Evolutionary conservation across 37 sponge, comb jelly and placozoan genomes (phyloP).

Genomic region (Theonella swinhoei): DNA sequence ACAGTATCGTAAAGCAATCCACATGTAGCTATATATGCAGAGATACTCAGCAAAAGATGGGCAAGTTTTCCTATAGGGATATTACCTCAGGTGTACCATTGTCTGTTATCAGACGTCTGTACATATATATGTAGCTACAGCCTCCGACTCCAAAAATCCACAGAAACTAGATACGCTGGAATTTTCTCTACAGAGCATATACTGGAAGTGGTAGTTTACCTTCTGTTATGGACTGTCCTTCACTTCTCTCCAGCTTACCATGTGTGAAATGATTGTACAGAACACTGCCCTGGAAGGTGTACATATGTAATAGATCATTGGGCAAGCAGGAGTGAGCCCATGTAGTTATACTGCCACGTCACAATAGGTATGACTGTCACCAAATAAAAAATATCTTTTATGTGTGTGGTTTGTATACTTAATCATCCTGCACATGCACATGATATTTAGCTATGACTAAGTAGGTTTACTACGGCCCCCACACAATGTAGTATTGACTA

Average conservation of each 20-base stretch:
- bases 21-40: not conserved
- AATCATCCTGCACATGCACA: no score
- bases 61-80: not conserved
- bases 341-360: no score
- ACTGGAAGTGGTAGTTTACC: conserved; percentile 30
- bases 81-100: not conserved
- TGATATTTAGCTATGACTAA: no score
- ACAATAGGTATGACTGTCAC: no score
- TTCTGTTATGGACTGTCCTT: conserved; percentile 89
- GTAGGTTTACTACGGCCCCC: no score
- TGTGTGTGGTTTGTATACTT: no score
- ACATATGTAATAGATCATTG: not conserved
- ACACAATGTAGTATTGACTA: no score
- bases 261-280: conserved; percentile 76
- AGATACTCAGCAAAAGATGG: not conserved
- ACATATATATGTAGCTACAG: conserved; percentile 1
- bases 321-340: no score
- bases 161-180: not conserved
- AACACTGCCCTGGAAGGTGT: conserved; percentile 83
- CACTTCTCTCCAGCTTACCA: conserved; percentile 75
- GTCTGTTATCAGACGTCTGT: not conserved
- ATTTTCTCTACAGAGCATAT: not conserved
- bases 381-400: no score
- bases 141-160: no score
- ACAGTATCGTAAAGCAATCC: no score